Evolutionary conservation across 2,797 vertebrate genomes (phyloP), one percentile per base, ranked within the genome.

Genomic region (Falco rusticolus): DNA sequence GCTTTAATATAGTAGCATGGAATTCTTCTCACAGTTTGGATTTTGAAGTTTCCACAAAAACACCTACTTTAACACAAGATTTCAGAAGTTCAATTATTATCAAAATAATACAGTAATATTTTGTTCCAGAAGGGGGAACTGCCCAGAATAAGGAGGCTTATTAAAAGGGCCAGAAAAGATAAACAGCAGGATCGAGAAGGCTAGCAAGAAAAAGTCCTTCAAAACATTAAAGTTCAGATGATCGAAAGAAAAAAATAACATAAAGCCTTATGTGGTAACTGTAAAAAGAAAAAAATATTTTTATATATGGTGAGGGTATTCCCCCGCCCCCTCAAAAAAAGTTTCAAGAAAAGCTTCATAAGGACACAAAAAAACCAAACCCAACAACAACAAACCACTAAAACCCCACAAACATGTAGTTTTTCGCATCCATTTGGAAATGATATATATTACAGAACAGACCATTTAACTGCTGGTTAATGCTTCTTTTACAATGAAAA

Each of bases 191-290:
- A 72, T 21, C 81, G 71, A 87, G 39, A 82, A 87, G 51, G 19
- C 37, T 76, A 47, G 24, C 33, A 65, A 76, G 51, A 69, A 91
- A 90, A 82, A 22, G 33, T 51, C 41, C 74, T 87, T 84, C 75
- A 87, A 87, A 96, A 53, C 56, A 74, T 21, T 51, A 37, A 89
- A 82, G 59, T 91, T 87, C 74, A 92, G 68, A 87, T 45, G 18
- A 82, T 3, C 87, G 16, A 65, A 69, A 65, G 19, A 26, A 87
- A 81, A 85, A 90, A 64, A 59, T 5, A 84, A 16, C 20, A 61
- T 37, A 56, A 90, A 89, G 19, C 20, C 29, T 87, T 34, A 24
- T n/a, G 51, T 15, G 34, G 9, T 39, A 50, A 69, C 69, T 18
- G 10, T 39, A 21, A 63, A 66, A 18, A 45, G 8, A 45, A 45